Base-by-base conservation (phyloP, 2,797 vertebrate species). In the Helicolenus hilgendorfi region DNA sequence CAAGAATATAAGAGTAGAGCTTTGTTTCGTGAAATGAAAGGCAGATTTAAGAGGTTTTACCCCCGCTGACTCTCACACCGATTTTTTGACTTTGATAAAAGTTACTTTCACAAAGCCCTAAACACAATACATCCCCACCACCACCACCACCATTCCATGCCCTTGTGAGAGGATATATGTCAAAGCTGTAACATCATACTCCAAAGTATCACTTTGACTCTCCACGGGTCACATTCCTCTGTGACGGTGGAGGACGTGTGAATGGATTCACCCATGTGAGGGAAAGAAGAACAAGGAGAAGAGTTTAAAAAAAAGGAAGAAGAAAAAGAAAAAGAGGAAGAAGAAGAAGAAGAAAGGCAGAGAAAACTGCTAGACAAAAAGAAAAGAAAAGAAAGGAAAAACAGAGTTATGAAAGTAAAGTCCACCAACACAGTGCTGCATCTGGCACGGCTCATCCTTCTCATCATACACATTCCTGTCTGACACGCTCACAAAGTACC, bases 381-480 rank as follows among this genome's bases (percentile, higher is more conserved):
- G 36, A 35, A 72, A 73, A 55, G 29, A 59, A 38, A 35, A 18
- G 64, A 81, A 74, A 69, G 33, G 27, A 83, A 79, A 67, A 82
- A 63, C 65, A 36, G 72, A 86, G 72, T 84, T 89, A 20, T 88
- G 69, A 85, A 68, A 85, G 60, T 14, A 7, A 89, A 84, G 79
- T 92, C 84, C 22, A 62, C 36, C 7, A 77, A 89, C 89, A 87
- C 36, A 15, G 73, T 79, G 74, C 67, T 35, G 87, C 89, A 91
- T 92, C 89, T 93, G 92, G 85, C 88, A 76, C 33, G 5, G 86
- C 87, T 95, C 93, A 91, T 91, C 92, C 88, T 84, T 89, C 85
- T 78, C 92, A 90, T 95, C 92, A 84, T 81, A 88, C 92, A 94
- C 95, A 96, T 96, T 96, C 94, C 92, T 92, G 77, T 78, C 67